These are phyloP conservation scores for Podargus strigoides DNA, from an alignment of 2,797 vertebrate species.

Conservation along the genomic window DNA sequence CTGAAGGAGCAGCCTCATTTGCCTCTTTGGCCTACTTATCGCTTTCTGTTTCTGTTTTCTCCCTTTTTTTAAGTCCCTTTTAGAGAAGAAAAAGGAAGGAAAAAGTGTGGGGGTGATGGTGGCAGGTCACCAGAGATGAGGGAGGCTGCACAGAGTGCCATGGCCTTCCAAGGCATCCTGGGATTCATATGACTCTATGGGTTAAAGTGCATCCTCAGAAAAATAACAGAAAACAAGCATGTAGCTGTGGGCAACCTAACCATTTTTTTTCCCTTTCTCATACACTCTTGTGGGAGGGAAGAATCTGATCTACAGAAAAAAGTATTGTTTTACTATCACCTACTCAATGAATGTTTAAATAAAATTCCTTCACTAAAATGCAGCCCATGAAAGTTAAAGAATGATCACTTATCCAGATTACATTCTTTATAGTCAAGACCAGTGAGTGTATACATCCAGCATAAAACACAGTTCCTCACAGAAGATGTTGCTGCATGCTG, in stretches of 20 bases:
- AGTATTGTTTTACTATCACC: neutral
- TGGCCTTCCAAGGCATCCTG: neutral
- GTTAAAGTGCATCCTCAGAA: neutral
- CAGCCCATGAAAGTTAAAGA: neutral
- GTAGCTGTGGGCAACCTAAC: neutral
- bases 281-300: neutral
- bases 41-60: neutral
- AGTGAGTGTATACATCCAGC: neutral
- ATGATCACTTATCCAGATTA: neutral
- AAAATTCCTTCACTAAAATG: neutral
- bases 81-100: neutral
- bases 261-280: neutral
- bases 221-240: neutral
- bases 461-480: neutral
- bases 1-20: neutral
- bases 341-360: neutral
- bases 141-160: neutral
- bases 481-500: neutral
- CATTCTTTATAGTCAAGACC: neutral
- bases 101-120: rapidly evolving
- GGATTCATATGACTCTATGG: neutral
- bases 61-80: neutral
- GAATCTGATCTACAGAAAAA: neutral
- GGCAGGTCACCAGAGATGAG: neutral
- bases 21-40: neutral